A percentile compares a stretch with the other conserved stretches of the same genome.
These are phyloP conservation scores for Ammospiza maritima DNA, from an alignment of 2,797 vertebrate genomes.

Conservation along the genomic window DNA sequence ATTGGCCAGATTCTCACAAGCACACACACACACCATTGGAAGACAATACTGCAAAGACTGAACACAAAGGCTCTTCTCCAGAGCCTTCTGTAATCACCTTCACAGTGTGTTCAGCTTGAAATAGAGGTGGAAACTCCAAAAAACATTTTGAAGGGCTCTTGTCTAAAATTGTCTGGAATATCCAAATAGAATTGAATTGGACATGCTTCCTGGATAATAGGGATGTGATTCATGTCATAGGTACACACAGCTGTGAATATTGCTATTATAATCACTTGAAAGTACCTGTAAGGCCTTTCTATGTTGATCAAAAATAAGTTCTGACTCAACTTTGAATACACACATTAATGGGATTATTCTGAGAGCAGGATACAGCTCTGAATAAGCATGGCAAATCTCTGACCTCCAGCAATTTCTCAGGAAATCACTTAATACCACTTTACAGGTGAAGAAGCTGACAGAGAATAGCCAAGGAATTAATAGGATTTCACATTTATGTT, in stretches of 20 bases:
- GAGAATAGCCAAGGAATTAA: conserved; percentile 15
- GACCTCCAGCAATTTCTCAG: conserved; percentile 2
- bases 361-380: conserved; percentile 4
- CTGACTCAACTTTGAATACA: conserved; percentile 4
- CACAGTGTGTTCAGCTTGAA: neutral
- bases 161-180: neutral
- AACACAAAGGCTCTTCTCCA: neutral
- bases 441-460: conserved; percentile 37
- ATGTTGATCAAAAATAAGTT: conserved; percentile 41
- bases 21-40: neutral
- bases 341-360: conserved; percentile 35
- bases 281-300: neutral
- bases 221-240: neutral
- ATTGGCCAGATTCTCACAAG: neutral
- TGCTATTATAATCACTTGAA: conserved; percentile 18
- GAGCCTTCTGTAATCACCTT: neutral
- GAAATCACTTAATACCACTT: conserved; percentile 46
- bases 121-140: neutral
- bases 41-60: neutral
- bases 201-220: neutral
- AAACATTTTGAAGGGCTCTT: neutral
- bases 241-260: neutral
- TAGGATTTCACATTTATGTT: conserved; percentile 2
- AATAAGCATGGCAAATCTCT: conserved; percentile 26
- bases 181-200: conserved; percentile 4